A percentile compares a stretch with the other conserved stretches of the same genome.
phyloP scores from a whole-genome alignment of 2,888 invertebrate species.

The Cephus nigrinus region DNA sequence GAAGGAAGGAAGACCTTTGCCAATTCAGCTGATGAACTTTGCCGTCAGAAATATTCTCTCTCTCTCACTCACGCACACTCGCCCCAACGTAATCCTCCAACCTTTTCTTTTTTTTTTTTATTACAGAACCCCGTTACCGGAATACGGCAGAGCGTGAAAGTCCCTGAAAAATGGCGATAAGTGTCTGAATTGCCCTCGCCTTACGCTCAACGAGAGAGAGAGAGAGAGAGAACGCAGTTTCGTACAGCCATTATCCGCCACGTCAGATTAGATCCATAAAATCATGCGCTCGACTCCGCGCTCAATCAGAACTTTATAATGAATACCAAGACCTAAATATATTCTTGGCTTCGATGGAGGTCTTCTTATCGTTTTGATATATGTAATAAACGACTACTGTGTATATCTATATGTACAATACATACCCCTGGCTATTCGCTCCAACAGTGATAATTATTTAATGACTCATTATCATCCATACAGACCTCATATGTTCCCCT shows the following conservation, averaged over 20 bases:
- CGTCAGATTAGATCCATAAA: slow-evolving; percentile 1
- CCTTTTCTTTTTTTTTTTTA: not conserved
- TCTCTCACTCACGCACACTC: not conserved
- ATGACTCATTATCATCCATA: slow-evolving; percentile 43
- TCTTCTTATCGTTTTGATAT: not conserved
- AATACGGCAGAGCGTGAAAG: not conserved
- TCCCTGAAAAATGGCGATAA: not conserved
- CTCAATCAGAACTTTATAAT: slow-evolving; percentile 42
- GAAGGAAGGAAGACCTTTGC: not conserved
- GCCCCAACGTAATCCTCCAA: not conserved
- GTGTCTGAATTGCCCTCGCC: not conserved
- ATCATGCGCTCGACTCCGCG: not conserved
- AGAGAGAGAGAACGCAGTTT: not conserved
- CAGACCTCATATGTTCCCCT: not conserved
- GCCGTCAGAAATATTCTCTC: not conserved
- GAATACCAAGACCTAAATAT: slow-evolving; percentile 21
- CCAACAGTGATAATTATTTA: slow-evolving; percentile 41
- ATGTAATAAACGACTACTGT: not conserved
- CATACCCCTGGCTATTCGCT: not conserved
- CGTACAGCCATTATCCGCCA: not conserved
- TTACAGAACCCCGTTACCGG: not conserved
- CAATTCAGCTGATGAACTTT: not conserved
- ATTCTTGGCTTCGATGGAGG: not conserved
- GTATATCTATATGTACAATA: not conserved
- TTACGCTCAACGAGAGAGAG: not conserved